These are phyloP conservation scores for Eumerus sabulonum DNA, from an alignment of 2,888 invertebrate species.

Conservation along the genomic window DNA sequence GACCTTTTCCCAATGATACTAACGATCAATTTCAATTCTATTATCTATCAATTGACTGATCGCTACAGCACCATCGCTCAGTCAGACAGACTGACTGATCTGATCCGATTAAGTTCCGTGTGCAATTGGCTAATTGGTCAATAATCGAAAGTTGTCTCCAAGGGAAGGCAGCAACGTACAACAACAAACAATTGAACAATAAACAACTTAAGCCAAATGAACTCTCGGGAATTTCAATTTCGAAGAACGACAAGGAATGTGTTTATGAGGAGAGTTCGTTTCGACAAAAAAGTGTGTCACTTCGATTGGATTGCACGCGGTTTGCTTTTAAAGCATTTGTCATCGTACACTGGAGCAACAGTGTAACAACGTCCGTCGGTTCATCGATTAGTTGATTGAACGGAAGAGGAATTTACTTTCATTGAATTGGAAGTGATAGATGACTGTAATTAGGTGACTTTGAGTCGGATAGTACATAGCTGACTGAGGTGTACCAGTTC, in stretches of 20 bases:
- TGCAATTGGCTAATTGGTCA: slow-evolving; percentile 50
- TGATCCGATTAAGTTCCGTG: slow-evolving; percentile 52
- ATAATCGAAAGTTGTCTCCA: slow-evolving; percentile 58
- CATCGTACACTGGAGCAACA: not conserved
- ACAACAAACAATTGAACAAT: not conserved
- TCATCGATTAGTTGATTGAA: too few relatives aligned
- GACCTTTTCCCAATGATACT: slow-evolving; percentile 7
- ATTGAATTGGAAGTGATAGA: slow-evolving; percentile 31
- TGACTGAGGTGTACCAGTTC: slow-evolving; percentile 12
- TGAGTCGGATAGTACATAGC: slow-evolving; percentile 18
- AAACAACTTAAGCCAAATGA: slow-evolving; percentile 27
- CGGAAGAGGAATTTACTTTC: slow-evolving; percentile 40
- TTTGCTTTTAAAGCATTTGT: slow-evolving; percentile 17
- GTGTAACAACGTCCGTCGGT: too few relatives aligned
- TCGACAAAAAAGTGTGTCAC: slow-evolving; percentile 60
- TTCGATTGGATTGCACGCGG: slow-evolving; percentile 40
- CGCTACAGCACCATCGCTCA: slow-evolving; percentile 33
- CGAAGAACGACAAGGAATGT: slow-evolving; percentile 30
- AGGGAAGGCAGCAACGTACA: not conserved
- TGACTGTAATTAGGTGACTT: slow-evolving; percentile 41
- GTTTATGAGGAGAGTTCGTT: slow-evolving; percentile 45
- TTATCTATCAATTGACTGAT: slow-evolving; percentile 48
- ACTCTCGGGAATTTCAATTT: slow-evolving; percentile 42
- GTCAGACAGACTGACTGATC: too few relatives aligned
- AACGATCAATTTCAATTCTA: slow-evolving; percentile 49